Evolutionary conservation across 2,888 invertebrate species (phyloP).

Genomic region (Parnassius glacialis): DNA sequence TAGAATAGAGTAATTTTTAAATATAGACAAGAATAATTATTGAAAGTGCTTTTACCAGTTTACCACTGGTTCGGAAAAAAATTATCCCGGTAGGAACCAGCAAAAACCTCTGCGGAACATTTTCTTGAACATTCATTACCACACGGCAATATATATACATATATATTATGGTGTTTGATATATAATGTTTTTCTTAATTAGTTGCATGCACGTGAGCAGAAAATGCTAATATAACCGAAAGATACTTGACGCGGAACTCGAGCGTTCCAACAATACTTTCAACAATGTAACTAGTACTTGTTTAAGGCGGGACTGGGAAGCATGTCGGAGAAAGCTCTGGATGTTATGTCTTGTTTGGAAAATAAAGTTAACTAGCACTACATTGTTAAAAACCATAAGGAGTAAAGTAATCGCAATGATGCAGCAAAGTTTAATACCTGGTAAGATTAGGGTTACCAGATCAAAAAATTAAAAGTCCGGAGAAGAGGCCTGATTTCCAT

Average conservation of each 20-base stretch:
- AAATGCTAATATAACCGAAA: conserved; percentile 17
- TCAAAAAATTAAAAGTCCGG: too few species aligned
- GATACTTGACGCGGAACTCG: conserved; percentile 15
- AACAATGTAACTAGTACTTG: conserved; percentile 24
- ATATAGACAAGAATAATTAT: too few species aligned
- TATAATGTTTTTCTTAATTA: background rate
- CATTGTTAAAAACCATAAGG: background rate
- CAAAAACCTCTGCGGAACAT: too few species aligned
- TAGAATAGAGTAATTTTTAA: too few species aligned
- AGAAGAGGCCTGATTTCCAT: too few species aligned
- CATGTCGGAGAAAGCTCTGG: conserved; percentile 23
- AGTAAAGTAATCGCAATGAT: background rate
- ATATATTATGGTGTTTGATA: background rate
- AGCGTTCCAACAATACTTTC: conserved; percentile 13
- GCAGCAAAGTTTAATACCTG: background rate
- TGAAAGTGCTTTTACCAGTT: too few species aligned
- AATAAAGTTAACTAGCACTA: background rate
- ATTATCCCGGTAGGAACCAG: too few species aligned
- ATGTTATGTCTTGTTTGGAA: conserved; percentile 14
- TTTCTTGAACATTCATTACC: too few species aligned
- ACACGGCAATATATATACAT: too few species aligned
- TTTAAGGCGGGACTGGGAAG: conserved; percentile 21
- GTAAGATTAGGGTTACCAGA: too few species aligned
- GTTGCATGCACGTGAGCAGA: conserved; percentile 3
- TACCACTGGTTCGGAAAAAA: too few species aligned